Percentiles rank a stretch among this genome's conserved stretches.
phyloP scores from a whole-genome alignment of 2,888 invertebrate genomes.

The Polydrusus tereticollis region DNA sequence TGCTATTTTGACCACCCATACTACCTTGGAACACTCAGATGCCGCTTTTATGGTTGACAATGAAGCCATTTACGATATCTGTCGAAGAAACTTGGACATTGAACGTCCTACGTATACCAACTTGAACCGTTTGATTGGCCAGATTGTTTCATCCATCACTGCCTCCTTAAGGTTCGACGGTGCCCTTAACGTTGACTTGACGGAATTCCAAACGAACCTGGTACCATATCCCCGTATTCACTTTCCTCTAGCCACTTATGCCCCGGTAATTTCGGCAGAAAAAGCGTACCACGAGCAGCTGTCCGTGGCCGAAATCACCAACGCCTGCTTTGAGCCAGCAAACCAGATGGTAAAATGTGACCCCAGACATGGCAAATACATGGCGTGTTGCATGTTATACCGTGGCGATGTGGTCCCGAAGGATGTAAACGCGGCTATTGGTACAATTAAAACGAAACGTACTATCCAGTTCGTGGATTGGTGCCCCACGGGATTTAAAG shows the following conservation, averaged over 20 bases:
- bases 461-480: conserved; percentile 94
- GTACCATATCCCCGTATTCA: conserved; percentile 91
- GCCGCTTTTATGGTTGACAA: conserved; percentile 84
- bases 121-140: conserved; percentile 83
- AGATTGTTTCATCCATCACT: conserved; percentile 79
- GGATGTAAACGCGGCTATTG: conserved; percentile 93
- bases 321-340: conserved; percentile 83
- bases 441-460: conserved; percentile 94
- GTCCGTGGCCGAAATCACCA: conserved; percentile 79
- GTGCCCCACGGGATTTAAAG: conserved; percentile 86
- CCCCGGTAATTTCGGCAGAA: conserved; percentile 75
- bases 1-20: conserved; percentile 92
- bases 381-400: conserved; percentile 96
- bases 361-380: conserved; percentile 91
- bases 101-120: conserved; percentile 87
- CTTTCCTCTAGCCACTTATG: conserved; percentile 83
- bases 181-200: conserved; percentile 75
- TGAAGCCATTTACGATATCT: conserved; percentile 90
- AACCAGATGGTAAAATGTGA: conserved; percentile 94
- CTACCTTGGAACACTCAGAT: conserved; percentile 77
- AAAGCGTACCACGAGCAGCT: conserved; percentile 75
- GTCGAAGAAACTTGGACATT: conserved; percentile 81
- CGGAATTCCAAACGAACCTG: conserved; percentile 84
- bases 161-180: conserved; percentile 79
- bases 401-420: conserved; percentile 90